Conservation (phyloP, 1,140 invertebrate species). For the Anoplolepis gracilipes region DNA sequence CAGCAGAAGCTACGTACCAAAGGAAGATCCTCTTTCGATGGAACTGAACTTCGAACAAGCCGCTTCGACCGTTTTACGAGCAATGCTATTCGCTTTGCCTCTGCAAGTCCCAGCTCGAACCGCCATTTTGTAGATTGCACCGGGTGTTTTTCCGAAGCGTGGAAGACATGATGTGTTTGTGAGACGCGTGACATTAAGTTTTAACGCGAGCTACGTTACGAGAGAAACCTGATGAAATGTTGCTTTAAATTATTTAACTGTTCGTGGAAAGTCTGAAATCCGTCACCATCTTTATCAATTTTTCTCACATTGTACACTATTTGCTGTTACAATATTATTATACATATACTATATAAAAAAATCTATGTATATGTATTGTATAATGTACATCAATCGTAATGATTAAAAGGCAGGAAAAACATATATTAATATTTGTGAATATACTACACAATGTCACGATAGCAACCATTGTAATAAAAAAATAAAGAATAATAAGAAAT, state of each 20-base stretch:
- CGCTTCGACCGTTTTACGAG: constrained; percentile 66
- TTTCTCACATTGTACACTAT: not conserved
- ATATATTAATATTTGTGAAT: too few species aligned
- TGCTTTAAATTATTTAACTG: constrained; percentile 16
- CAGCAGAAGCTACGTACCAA: not conserved
- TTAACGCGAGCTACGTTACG: constrained; percentile 3
- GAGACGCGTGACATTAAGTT: constrained; percentile 6
- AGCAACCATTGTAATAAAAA: too few species aligned
- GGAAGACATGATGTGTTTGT: not conserved
- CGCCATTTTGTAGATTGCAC: constrained; percentile 70
- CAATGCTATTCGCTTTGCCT: constrained; percentile 36
- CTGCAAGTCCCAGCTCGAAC: constrained; percentile 26
- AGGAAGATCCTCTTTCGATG: constrained; percentile 2
- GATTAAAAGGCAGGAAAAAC: too few species aligned
- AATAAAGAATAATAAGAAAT: too few species aligned
- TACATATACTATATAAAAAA: too few species aligned
- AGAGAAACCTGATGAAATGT: not conserved
- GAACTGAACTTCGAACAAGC: constrained; percentile 67
- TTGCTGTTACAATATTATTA: not conserved
- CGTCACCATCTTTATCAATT: not conserved
- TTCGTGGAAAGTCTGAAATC: not conserved
- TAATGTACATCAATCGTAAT: too few species aligned
- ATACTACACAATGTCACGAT: too few species aligned
- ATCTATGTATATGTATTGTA: too few species aligned
- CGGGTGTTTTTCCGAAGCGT: constrained; percentile 44